A percentile compares a stretch with the other conserved stretches of the same genome.
Conservation (phyloP, 2,113 vertebrate species). For the Ahaetulla prasina region DNA sequence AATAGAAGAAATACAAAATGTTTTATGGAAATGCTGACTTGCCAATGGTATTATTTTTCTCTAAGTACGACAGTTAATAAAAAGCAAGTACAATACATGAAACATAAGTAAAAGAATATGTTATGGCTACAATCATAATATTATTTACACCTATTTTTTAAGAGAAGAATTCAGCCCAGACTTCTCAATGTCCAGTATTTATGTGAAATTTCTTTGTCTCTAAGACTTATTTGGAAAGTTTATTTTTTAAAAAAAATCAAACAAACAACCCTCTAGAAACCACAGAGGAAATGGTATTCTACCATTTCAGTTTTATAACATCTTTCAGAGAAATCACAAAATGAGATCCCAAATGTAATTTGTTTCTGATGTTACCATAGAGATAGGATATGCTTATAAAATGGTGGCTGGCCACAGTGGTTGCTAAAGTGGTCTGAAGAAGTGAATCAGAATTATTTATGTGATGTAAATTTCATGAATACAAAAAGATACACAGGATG, state of each 20-base stretch:
- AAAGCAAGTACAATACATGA: slow-evolving; percentile 58
- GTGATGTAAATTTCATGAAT: slow-evolving; percentile 32
- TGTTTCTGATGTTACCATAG: neutral
- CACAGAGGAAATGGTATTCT: slow-evolving; percentile 21
- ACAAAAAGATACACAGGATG: slow-evolving; percentile 23
- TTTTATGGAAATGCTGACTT: slow-evolving; percentile 62
- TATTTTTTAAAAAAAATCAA: neutral
- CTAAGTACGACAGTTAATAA: slow-evolving; percentile 51
- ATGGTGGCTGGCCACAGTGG: neutral
- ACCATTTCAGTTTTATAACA: slow-evolving; percentile 37
- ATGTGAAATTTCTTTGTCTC: slow-evolving; percentile 33
- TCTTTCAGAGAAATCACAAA: neutral
- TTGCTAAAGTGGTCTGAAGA: neutral
- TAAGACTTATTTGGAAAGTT: neutral
- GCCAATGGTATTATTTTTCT: slow-evolving; percentile 61
- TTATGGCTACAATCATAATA: slow-evolving; percentile 39
- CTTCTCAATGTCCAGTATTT: slow-evolving; percentile 31
- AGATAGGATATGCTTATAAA: neutral
- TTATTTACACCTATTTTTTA: slow-evolving; percentile 56
- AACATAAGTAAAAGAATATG: slow-evolving; percentile 55
- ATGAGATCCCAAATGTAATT: neutral
- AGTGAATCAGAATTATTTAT: slow-evolving; percentile 11
- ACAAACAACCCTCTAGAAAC: neutral
- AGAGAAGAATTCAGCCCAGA: neutral
- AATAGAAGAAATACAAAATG: slow-evolving; percentile 55